These are phyloP conservation scores for Etheostoma nigrum DNA, from an alignment of 2,797 vertebrate species.

Conservation along the genomic window DNA sequence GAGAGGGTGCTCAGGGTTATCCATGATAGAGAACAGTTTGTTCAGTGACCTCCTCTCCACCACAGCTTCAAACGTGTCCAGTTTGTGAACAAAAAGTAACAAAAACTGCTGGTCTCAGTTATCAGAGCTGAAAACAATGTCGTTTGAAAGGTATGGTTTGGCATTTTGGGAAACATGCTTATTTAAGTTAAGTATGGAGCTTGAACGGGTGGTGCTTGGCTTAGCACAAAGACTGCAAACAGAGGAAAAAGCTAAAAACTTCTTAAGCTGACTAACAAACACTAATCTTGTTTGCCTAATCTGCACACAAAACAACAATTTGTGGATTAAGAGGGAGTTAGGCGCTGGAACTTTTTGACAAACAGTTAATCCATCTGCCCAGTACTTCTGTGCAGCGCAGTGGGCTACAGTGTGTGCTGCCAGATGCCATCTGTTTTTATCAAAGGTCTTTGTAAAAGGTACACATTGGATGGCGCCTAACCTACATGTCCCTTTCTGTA, in stretches of 20 bases:
- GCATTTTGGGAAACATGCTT: background rate
- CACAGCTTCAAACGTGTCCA: too few relatives aligned
- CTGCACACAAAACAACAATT: background rate
- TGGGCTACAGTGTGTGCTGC: background rate
- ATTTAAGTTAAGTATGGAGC: background rate
- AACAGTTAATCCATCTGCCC: background rate
- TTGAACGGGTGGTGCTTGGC: background rate
- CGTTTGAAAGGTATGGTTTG: background rate
- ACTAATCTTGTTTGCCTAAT: background rate
- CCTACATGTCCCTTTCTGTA: background rate
- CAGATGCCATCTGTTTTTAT: background rate
- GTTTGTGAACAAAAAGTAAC: too few relatives aligned
- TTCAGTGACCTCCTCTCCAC: too few relatives aligned
- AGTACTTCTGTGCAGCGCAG: background rate
- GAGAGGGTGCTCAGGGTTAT: too few relatives aligned
- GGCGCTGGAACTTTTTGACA: background rate
- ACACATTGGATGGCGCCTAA: background rate
- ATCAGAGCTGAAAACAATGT: background rate
- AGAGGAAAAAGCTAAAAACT: background rate
- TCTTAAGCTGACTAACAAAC: background rate
- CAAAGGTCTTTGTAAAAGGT: too few relatives aligned
- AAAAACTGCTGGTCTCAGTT: background rate
- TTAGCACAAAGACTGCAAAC: constrained; percentile 6
- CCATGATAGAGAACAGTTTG: too few relatives aligned
- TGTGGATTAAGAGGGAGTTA: background rate